Percentiles rank a stretch among this genome's conserved stretches.
phyloP scores from a whole-genome alignment of 2,113 vertebrate genomes.

The Emydura subglobosa region DNA sequence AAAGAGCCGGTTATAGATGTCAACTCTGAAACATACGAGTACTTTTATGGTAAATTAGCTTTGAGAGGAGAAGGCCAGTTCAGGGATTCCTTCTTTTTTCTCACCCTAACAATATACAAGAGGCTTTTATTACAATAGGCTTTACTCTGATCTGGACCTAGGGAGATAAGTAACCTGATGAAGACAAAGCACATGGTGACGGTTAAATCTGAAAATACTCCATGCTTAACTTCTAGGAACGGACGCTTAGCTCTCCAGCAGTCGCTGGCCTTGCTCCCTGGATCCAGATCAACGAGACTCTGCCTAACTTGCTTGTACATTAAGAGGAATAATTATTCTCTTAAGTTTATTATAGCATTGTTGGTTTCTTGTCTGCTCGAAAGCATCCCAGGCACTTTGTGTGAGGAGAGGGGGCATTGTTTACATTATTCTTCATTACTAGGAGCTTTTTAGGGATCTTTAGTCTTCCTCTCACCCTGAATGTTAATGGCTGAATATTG shows the following conservation, averaged over 20 bases:
- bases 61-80: not conserved
- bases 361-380: not conserved
- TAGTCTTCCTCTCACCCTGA: not conserved
- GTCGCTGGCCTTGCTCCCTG: not conserved
- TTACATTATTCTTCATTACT: not conserved
- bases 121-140: not conserved
- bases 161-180: not conserved
- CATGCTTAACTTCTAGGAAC: not conserved
- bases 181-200: not conserved
- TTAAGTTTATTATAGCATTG: not conserved
- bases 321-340: not conserved
- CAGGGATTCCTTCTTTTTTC: not conserved
- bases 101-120: not conserved
- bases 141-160: not conserved
- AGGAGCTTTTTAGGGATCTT: not conserved
- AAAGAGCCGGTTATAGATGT: not conserved
- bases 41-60: not conserved
- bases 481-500: not conserved
- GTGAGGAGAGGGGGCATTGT: not conserved
- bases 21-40: not conserved
- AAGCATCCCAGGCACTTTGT: not conserved
- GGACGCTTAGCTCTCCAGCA: not conserved
- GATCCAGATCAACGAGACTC: not conserved
- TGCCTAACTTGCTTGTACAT: not conserved
- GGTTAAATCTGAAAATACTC: not conserved